A percentile compares a stretch with the other conserved stretches of the same genome.
These are phyloP conservation scores for Bombycilla garrulus DNA, from an alignment of 2,113 vertebrate genomes.

Conservation along the genomic window DNA sequence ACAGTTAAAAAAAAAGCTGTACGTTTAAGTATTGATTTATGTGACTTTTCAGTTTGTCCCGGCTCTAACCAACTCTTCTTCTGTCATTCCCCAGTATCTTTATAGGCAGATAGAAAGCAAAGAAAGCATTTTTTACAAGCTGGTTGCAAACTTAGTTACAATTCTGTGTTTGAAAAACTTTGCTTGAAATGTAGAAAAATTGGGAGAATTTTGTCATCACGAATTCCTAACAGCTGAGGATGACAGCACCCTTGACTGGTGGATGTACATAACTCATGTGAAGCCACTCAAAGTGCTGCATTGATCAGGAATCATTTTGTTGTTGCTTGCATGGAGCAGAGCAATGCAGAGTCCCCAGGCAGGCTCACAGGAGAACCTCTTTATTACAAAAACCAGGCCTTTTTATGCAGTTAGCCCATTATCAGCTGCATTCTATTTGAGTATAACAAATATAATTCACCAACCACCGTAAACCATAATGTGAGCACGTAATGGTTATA, in stretches of 20 bases:
- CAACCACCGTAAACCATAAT: accelerated
- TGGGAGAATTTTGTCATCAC: not conserved
- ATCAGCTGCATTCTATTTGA: not conserved
- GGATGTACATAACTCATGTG: not conserved
- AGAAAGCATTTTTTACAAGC: not conserved
- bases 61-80: not conserved
- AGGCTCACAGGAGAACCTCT: not conserved
- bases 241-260: not conserved
- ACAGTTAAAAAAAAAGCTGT: not conserved
- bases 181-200: accelerated
- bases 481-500: accelerated
- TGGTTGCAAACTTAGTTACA: not conserved
- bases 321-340: not conserved
- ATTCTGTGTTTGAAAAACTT: not conserved
- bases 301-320: not conserved
- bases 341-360: accelerated
- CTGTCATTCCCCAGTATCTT: not conserved
- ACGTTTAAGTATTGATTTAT: not conserved
- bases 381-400: not conserved
- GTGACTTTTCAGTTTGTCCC: not conserved
- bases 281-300: not conserved
- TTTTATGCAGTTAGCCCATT: not conserved
- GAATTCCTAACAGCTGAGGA: not conserved
- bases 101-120: not conserved
- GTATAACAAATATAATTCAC: not conserved